Evolutionary conservation across 2,888 invertebrate genomes (phyloP).

Genomic region (Cheilosia vulpina): DNA sequence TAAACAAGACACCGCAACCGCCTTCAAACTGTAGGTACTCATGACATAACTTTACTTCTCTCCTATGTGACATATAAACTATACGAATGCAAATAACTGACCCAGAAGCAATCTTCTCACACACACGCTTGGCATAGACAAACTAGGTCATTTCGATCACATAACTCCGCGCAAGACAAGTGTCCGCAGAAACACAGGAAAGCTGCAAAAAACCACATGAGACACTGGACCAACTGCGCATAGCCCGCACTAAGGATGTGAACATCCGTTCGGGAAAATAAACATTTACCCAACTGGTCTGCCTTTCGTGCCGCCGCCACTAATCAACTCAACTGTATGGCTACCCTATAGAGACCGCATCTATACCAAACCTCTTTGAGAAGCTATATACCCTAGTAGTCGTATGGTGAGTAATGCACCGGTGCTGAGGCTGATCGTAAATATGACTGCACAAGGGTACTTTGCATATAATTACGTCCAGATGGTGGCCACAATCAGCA

Average conservation of each 20-base stretch:
- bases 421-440: slow-evolving; percentile 57
- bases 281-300: slow-evolving; percentile 68
- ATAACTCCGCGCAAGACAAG: slow-evolving; percentile 55
- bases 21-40: no score
- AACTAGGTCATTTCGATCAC: slow-evolving; percentile 67
- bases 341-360: no score
- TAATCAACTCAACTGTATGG: slow-evolving; percentile 48
- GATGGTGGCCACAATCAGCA: slow-evolving; percentile 72
- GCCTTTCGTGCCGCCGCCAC: slow-evolving; percentile 46
- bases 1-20: no score
- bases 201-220: slow-evolving; percentile 14
- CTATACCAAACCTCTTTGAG: no score
- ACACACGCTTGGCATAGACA: not conserved
- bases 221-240: slow-evolving; percentile 4
- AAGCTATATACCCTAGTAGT: no score
- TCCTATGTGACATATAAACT: not conserved
- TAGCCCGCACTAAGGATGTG: slow-evolving; percentile 64
- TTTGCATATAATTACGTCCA: slow-evolving; percentile 75
- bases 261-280: slow-evolving; percentile 69
- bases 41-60: not conserved
- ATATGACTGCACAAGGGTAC: slow-evolving; percentile 63
- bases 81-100: slow-evolving; percentile 3
- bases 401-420: slow-evolving; percentile 68
- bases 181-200: slow-evolving; percentile 23
- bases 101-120: slow-evolving; percentile 11